Conservation (phyloP, 1,140 invertebrate species). For the Carposina sasakii region DNA sequence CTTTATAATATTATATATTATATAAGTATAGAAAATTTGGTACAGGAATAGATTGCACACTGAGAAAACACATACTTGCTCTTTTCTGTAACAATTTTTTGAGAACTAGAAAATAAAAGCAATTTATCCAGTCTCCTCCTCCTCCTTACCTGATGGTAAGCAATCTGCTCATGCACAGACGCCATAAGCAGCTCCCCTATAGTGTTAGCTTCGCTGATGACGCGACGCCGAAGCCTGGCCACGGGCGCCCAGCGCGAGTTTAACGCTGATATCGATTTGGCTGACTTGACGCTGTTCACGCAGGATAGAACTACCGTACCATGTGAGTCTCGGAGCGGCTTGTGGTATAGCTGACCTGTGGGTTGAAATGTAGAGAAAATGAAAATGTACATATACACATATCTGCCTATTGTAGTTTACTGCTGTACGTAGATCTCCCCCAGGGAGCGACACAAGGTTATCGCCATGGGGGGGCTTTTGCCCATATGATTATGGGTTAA, state of each 20-base stretch:
- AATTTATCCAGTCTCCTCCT: neutral
- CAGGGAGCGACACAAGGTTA: no score
- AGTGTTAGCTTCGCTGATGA: slow-evolving; percentile 80
- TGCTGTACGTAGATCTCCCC: no score
- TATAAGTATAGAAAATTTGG: no score
- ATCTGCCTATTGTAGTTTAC: no score
- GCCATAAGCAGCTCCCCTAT: slow-evolving; percentile 88
- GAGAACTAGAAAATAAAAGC: neutral
- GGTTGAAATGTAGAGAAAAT: neutral
- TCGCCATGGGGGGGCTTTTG: no score
- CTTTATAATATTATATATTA: no score
- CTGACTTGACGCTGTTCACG: slow-evolving; percentile 87
- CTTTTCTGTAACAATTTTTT: no score
- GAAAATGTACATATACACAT: neutral
- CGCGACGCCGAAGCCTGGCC: slow-evolving; percentile 79
- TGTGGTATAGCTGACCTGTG: slow-evolving; percentile 93
- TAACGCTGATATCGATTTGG: slow-evolving; percentile 87
- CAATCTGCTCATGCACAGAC: slow-evolving; percentile 91
- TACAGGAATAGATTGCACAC: no score
- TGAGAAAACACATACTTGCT: no score
- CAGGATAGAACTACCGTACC: slow-evolving; percentile 93
- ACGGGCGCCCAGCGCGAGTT: slow-evolving; percentile 92
- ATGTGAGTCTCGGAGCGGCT: slow-evolving; percentile 88
- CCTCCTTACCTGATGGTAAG: slow-evolving; percentile 84
- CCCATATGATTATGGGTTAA: no score